phyloP scores from a whole-genome alignment of 1,140 invertebrate genomes.

The Eupeodes corollae region DNA sequence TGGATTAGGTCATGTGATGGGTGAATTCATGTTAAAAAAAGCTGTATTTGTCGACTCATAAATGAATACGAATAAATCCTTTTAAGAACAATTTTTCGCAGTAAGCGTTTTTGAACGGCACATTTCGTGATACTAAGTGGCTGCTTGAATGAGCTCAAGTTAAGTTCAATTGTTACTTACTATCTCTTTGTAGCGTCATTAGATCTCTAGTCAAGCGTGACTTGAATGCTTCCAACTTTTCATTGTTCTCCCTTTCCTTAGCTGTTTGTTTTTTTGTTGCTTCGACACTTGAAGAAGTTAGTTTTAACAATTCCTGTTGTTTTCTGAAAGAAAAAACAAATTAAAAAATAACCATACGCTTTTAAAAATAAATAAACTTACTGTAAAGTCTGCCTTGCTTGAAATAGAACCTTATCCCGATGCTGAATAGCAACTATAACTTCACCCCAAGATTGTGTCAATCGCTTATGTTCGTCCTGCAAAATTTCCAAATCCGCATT shows the following conservation, averaged over 20 bases:
- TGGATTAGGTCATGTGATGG: too few relatives aligned
- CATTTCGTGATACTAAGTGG: too few relatives aligned
- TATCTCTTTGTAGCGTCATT: constrained; percentile 31
- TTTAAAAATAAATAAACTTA: constrained; percentile 18
- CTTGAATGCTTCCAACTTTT: constrained; percentile 48
- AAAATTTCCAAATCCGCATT: constrained; percentile 58
- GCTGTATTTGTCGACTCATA: too few relatives aligned
- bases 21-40: too few relatives aligned
- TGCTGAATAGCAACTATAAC: constrained; percentile 55
- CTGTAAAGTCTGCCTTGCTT: constrained; percentile 46
- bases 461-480: constrained; percentile 52
- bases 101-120: too few relatives aligned
- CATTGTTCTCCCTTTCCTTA: constrained; percentile 55
- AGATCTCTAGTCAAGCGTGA: constrained; percentile 46
- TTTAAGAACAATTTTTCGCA: too few relatives aligned
- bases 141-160: too few relatives aligned
- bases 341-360: not conserved
- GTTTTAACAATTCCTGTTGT: constrained; percentile 44
- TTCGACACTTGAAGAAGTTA: constrained; percentile 43
- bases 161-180: constrained; percentile 21
- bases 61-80: too few relatives aligned
- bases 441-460: constrained; percentile 59
- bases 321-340: constrained; percentile 28
- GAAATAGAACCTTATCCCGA: constrained; percentile 51
- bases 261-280: constrained; percentile 47